Percentiles rank a stretch among this genome's conserved stretches.
phyloP scores from a whole-genome alignment of 2,888 invertebrate genomes.

The Tenodera sinensis region DNA sequence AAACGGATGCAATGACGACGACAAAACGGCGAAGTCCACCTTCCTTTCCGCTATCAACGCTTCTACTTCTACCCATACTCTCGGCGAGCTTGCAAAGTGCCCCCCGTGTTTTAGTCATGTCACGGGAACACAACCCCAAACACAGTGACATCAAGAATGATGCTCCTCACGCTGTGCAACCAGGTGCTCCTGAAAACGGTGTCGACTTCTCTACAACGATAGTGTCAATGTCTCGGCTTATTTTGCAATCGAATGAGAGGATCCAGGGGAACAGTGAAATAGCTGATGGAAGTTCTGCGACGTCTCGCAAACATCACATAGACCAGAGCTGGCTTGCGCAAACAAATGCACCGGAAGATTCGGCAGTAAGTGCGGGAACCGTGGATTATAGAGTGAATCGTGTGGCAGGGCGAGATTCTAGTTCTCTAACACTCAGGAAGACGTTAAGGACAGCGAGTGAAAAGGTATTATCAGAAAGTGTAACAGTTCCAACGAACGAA shows the following conservation, averaged over 20 bases:
- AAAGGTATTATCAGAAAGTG: background rate
- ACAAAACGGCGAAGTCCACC: background rate
- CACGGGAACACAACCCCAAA: background rate
- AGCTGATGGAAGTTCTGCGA: background rate
- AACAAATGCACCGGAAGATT: background rate
- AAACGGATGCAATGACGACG: background rate
- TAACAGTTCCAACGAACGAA: background rate
- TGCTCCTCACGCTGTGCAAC: background rate
- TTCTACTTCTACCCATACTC: background rate
- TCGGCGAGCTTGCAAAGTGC: background rate
- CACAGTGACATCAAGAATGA: background rate
- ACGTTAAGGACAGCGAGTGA: background rate
- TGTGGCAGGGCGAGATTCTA: background rate
- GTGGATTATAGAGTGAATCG: background rate
- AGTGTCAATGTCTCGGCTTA: background rate
- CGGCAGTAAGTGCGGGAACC: background rate
- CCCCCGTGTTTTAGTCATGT: background rate
- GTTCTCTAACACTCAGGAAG: background rate
- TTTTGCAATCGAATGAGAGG: background rate
- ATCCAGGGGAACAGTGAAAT: background rate
- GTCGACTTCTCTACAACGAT: background rate
- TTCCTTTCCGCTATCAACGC: background rate
- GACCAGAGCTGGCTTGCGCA: background rate
- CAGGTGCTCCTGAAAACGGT: background rate
- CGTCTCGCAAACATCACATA: background rate